Evolutionary conservation across 2,113 vertebrate genomes (phyloP).

Genomic region (Chaetops frenatus): DNA sequence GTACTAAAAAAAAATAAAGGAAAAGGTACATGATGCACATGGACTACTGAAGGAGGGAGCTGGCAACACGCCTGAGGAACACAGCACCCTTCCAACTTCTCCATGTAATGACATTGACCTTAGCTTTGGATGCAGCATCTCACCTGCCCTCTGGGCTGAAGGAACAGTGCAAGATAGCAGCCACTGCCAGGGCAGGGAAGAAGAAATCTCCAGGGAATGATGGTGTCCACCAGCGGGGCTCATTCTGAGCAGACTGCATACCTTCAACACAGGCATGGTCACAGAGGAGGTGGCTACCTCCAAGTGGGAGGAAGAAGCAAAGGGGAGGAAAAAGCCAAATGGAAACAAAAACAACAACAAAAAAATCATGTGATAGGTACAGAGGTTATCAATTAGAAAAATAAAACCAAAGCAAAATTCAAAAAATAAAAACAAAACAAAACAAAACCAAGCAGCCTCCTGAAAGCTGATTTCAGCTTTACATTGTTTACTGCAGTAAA

Average conservation of each 20-base stretch:
- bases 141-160: constrained; percentile 54
- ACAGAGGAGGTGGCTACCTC: constrained; percentile 15
- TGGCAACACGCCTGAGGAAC: constrained; percentile 71
- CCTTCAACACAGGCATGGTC: constrained; percentile 46
- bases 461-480: constrained; percentile 25
- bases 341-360: constrained; percentile 50
- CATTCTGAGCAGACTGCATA: constrained; percentile 47
- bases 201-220: constrained; percentile 43
- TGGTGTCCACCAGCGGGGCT: constrained; percentile 7
- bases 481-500: background rate
- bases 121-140: constrained; percentile 41
- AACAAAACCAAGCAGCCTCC: background rate
- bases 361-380: constrained; percentile 30
- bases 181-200: constrained; percentile 56
- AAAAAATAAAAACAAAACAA: background rate
- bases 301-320: constrained; percentile 16
- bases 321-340: constrained; percentile 46
- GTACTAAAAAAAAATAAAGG: background rate
- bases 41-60: constrained; percentile 76
- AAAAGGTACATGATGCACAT: constrained; percentile 45
- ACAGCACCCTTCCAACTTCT: constrained; percentile 66
- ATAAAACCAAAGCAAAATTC: background rate
- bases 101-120: constrained; percentile 43
- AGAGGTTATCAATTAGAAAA: constrained; percentile 13
- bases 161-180: constrained; percentile 47